Evolutionary conservation across 2,797 vertebrate genomes (phyloP), one percentile per base, ranked within the genome.

Genomic region (Acridotheres tristis): DNA sequence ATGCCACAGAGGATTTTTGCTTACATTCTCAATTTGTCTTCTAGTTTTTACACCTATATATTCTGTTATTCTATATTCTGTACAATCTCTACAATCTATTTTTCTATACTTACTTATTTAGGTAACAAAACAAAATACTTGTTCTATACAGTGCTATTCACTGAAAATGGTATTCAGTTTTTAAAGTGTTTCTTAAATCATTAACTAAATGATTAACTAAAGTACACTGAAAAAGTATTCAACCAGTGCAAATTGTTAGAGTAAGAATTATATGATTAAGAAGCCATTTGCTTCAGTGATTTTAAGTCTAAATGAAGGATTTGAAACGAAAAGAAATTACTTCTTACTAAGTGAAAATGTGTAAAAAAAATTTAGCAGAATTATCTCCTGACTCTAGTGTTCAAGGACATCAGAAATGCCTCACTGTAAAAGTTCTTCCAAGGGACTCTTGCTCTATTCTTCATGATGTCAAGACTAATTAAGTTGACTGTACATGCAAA

Each of bases 401-500:
- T 97, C 93, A 96, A 96, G 88, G 76, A 86, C 53, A 68, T 26
- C 51, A 66, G 36, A 89, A 94, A 85, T 69, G 43, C 72, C 66
- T 72, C 34, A 53, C 84, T 93, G 89, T 63, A 83, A 74, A 75
- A 96, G 62, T 87, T 95, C 75, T 89, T 87, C 89, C 81, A 83
- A 50, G 77, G 79, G 42, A 85, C 59, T 95, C 74, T 57, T 87
- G 65, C 76, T 94, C 45, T 74, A 29, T 82, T 65, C 36, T 72
- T 76, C 54, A 84, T 3, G 19, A 61, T 83, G 90, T 92, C 86
- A 89, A 67, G 84, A 85, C 95, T 92, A 92, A 80, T 90, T 75
- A 68, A 86, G 61, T 92, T 96, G 95, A 96, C 94, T 88, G 57
- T 62, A 78, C 32, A 76, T 61, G 71, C 65, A 94, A 91, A 83